A percentile compares a stretch with the other conserved stretches of the same genome.
phyloP scores from a whole-genome alignment of 2,113 vertebrate species.

The Perognathus longimembris region DNA sequence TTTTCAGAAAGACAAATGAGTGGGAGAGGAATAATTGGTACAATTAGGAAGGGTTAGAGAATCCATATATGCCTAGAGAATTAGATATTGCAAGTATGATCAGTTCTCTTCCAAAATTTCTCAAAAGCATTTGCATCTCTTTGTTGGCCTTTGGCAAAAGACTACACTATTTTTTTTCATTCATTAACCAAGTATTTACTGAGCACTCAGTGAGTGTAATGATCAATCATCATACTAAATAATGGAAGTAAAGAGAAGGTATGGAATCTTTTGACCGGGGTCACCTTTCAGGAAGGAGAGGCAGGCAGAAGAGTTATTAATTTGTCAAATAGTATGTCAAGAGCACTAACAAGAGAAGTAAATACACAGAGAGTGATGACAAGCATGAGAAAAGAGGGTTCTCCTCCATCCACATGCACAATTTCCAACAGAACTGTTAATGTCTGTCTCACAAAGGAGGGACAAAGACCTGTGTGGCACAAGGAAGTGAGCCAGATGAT shows the following conservation, averaged over 20 bases:
- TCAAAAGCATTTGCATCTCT: not conserved
- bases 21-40: not conserved
- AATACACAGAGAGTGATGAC: not conserved
- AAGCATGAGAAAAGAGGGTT: not conserved
- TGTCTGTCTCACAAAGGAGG: not conserved
- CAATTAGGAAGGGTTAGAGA: not conserved
- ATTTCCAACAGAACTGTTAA: not conserved
- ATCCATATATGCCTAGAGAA: not conserved
- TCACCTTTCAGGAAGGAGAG: not conserved
- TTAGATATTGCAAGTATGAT: not conserved
- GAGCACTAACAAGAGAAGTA: not conserved
- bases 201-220: not conserved
- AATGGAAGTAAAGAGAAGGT: not conserved
- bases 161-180: not conserved
- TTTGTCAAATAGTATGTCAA: not conserved
- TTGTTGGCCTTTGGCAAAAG: not conserved
- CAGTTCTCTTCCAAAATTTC: not conserved
- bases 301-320: not conserved
- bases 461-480: not conserved
- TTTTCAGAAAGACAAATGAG: not conserved
- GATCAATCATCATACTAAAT: not conserved
- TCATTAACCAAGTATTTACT: not conserved
- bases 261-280: not conserved
- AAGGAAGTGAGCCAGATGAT: not conserved
- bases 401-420: fast-evolving